Evolutionary conservation across 2,113 vertebrate species (phyloP).

Genomic region (Thunnus thynnus): DNA sequence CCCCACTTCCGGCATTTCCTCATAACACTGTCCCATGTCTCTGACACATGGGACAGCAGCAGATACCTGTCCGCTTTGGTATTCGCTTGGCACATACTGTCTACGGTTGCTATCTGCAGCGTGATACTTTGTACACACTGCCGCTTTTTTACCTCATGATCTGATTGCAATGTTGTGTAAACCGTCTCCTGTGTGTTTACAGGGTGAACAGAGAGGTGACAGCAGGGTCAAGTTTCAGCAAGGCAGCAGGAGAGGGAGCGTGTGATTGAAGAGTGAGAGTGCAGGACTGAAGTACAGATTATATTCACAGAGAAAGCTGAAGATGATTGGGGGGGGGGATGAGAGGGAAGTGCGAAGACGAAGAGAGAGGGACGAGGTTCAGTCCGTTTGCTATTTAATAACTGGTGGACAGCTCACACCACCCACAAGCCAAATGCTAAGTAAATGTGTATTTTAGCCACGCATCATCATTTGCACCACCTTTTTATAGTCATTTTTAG

Average conservation of each 20-base stretch:
- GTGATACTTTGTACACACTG: constrained; percentile 14
- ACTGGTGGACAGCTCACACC: not conserved
- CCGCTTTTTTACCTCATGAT: constrained; percentile 24
- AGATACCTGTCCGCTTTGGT: not conserved
- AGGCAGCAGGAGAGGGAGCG: not conserved
- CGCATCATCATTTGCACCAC: not conserved
- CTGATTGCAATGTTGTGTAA: constrained; percentile 61
- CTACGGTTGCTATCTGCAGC: constrained; percentile 7
- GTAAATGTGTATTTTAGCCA: not conserved
- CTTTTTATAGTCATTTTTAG: too few relatives aligned
- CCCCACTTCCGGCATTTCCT: not conserved
- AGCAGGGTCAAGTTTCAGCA: constrained; percentile 35
- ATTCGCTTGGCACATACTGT: not conserved
- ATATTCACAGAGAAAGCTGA: not conserved
- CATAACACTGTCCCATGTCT: not conserved
- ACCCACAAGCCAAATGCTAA: not conserved
- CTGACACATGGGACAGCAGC: not conserved
- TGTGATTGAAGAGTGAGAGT: not conserved
- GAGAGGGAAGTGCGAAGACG: not conserved
- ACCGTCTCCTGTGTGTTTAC: constrained; percentile 38
- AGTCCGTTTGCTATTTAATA: not conserved
- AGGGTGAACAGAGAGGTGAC: constrained; percentile 15
- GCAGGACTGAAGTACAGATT: not conserved
- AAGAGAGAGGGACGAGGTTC: not conserved
- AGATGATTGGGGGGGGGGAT: not conserved